Percentiles rank a stretch among this genome's conserved stretches.
phyloP scores from a whole-genome alignment of 2,113 vertebrate species.

The Xenopus tropicalis region UCB_Xtro_10.0 CM004443.2:145447001-145447500 shows the following conservation, averaged over 20 bases:
- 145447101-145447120: not conserved
- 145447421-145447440: too few relatives aligned
- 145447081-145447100: not conserved
- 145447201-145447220: conserved; percentile 68
- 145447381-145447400: not conserved
- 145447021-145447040: not conserved
- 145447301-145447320: not conserved
- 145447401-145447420: not conserved
- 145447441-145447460: too few relatives aligned
- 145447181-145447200: conserved; percentile 67
- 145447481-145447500: too few relatives aligned
- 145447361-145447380: not conserved
- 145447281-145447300: conserved; percentile 18
- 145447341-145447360: not conserved
- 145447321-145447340: not conserved
- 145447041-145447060: not conserved
- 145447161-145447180: conserved; percentile 75
- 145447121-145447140: conserved; percentile 17
- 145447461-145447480: too few relatives aligned
- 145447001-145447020: too few relatives aligned
- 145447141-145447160: conserved; percentile 48
- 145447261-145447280: conserved; percentile 30
- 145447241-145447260: conserved; percentile 33
- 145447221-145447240: conserved; percentile 33
- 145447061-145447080: too few relatives aligned